Base-by-base conservation (phyloP, 2,797 vertebrate genomes). In the Poeciliopsis gracilis region DNA sequence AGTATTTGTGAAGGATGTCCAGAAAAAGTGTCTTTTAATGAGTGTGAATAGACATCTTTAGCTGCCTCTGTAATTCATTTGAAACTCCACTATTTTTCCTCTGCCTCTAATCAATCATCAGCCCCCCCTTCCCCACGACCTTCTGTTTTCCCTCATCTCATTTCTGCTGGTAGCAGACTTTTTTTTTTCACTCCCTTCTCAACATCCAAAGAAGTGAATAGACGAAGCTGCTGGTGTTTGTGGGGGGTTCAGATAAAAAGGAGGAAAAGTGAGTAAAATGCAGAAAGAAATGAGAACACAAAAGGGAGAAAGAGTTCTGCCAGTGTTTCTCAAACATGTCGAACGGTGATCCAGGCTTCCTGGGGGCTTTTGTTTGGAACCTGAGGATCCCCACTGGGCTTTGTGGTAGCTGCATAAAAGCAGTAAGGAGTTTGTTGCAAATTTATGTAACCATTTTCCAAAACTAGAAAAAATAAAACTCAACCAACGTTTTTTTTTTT, bases 361-460 rank as follows among this genome's bases (percentile, higher is more conserved):
- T 72, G 55, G 91, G 88, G 86, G 76, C 89, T 92, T 95, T 94
- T 95, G 92, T 95, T 89, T 87, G 49, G 57, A 82, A 89, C 82
- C 80, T 16, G 76, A 6, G 43, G 91, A 91, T 88, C 92, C 95
- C 95, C 55, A 82, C 94, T 49, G 83, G 87, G 95, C 88, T 87
- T 94, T 95, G 95, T 95, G 94, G 94, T 93, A 94, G 95, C 95
- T 94, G 91, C 92, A 46, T 94, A 88, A 90, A 90, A 90, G 92
- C 94, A 86, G 93, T 92, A 94, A 93, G 78, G 77, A 66, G 93
- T 95, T 95, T 95, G 95, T 95, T 95, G 95, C 96, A 97, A 93
- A 86, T 89, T 91, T 89, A 82, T 73, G 85, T 89, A 91, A 93
- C 92, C 91, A 92, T 93, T 95, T 94, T 92, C 94, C 92, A 94